A percentile compares a stretch with the other conserved stretches of the same genome.
Evolutionary conservation across 1,140 invertebrate genomes (phyloP).

Genomic region (Temnothorax longispinosus): DNA sequence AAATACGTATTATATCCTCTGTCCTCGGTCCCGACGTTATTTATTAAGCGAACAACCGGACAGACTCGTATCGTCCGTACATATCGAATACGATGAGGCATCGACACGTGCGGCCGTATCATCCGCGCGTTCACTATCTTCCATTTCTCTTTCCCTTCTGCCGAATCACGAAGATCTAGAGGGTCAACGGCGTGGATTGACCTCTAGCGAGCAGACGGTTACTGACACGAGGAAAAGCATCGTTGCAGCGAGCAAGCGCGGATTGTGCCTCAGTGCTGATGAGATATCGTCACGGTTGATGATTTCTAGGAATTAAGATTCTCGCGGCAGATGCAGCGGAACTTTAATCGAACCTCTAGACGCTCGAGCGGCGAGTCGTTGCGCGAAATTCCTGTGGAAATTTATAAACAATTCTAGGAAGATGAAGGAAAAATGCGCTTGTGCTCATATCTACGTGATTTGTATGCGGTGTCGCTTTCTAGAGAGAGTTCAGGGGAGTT

Average conservation of each 20-base stretch:
- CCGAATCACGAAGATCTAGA: constrained; percentile 35
- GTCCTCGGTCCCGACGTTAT: constrained; percentile 27
- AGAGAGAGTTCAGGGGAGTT: not conserved
- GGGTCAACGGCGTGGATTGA: constrained; percentile 54
- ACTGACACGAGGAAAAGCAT: constrained; percentile 23
- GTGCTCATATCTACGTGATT: not conserved
- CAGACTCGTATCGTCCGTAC: constrained; percentile 4
- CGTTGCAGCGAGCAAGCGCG: not conserved
- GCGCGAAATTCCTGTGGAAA: not conserved
- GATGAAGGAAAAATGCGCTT: not conserved
- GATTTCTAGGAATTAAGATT: constrained; percentile 35
- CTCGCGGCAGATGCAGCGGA: not conserved
- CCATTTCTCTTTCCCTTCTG: not conserved
- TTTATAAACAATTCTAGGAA: not conserved
- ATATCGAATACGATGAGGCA: constrained; percentile 19
- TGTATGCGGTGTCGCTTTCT: not conserved
- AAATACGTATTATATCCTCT: constrained; percentile 3
- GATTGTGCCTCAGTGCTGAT: not conserved
- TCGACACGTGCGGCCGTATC: constrained; percentile 18
- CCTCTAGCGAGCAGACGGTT: constrained; percentile 21
- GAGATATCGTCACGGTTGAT: constrained; percentile 22
- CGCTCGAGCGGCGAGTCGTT: not conserved
- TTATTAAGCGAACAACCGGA: constrained; percentile 12
- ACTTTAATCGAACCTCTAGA: not conserved
- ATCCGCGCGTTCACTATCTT: not conserved